phyloP scores from a whole-genome alignment of 1,140 invertebrate species.

The Solenopsis invicta region DNA sequence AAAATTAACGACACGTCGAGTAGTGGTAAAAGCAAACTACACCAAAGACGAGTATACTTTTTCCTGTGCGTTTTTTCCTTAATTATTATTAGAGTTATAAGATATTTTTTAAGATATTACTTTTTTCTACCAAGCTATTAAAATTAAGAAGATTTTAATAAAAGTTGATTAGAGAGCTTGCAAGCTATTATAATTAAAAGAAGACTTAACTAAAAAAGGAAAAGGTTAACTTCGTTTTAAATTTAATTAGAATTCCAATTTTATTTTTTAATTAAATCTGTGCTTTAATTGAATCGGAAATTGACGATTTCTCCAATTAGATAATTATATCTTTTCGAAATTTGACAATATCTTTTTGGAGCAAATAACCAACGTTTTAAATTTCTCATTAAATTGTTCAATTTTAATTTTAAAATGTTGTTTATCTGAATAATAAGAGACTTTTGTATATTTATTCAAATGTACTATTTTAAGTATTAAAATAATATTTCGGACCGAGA shows the following conservation, averaged over 20 bases:
- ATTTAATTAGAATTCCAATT: constrained; percentile 35
- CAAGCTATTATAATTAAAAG: neutral
- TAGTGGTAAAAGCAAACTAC: neutral
- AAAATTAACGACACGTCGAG: constrained; percentile 46
- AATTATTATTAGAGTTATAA: neutral
- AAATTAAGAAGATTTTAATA: constrained; percentile 3
- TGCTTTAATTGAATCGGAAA: neutral
- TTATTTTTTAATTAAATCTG: constrained; percentile 33
- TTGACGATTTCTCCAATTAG: neutral
- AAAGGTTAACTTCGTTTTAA: constrained; percentile 9
- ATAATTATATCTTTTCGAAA: neutral
- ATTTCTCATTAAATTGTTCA: neutral
- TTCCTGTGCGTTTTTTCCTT: neutral
- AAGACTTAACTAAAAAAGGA: neutral
- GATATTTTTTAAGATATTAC: neutral
- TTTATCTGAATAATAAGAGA: neutral
- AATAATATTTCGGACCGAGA: neutral
- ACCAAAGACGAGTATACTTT: neutral
- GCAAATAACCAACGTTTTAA: neutral
- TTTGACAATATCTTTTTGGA: neutral
- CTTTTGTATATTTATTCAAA: neutral
- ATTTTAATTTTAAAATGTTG: constrained; percentile 5
- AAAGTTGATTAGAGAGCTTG: neutral
- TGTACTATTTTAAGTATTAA: neutral
- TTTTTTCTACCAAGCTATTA: neutral